Evolutionary conservation across 2,888 invertebrate species (phyloP).

Genomic region (Volucella bombylans): DNA sequence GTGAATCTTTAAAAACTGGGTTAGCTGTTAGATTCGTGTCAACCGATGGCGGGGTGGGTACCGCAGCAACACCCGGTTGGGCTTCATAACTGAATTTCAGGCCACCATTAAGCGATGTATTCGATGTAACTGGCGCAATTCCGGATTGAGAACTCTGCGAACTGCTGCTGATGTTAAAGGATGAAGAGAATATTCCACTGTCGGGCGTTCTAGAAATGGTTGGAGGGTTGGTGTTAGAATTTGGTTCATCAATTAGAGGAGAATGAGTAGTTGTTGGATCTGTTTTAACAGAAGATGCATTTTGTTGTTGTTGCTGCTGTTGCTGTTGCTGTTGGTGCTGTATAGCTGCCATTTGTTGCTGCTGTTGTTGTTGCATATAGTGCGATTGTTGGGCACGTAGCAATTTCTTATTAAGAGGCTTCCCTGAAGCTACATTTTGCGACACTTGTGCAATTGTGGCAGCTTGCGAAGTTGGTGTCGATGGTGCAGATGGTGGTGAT

Average conservation of each 20-base stretch:
- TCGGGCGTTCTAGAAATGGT: constrained; percentile 81
- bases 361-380: constrained; percentile 76
- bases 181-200: constrained; percentile 76
- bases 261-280: constrained; percentile 48
- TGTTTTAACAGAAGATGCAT: constrained; percentile 33
- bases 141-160: constrained; percentile 70
- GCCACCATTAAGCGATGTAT: constrained; percentile 78
- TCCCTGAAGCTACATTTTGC: constrained; percentile 61
- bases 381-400: constrained; percentile 81
- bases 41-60: constrained; percentile 69
- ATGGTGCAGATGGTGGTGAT: constrained; percentile 60
- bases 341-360: constrained; percentile 20
- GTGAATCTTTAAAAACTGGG: constrained; percentile 89
- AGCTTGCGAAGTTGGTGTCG: constrained; percentile 45
- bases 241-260: constrained; percentile 75
- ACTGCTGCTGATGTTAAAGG: constrained; percentile 74
- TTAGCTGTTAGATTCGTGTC: constrained; percentile 76
- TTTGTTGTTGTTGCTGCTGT: constrained; percentile 39
- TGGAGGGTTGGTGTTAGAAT: constrained; percentile 75
- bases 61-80: constrained; percentile 77
- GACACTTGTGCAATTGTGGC: constrained; percentile 36
- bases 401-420: constrained; percentile 81
- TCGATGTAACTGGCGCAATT: constrained; percentile 37
- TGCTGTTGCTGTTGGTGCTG: constrained; percentile 74
- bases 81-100: constrained; percentile 84